A percentile compares a stretch with the other conserved stretches of the same genome.
Conservation (phyloP, 2,797 vertebrate genomes). For the Schizopygopsis malacanthus region DNA sequence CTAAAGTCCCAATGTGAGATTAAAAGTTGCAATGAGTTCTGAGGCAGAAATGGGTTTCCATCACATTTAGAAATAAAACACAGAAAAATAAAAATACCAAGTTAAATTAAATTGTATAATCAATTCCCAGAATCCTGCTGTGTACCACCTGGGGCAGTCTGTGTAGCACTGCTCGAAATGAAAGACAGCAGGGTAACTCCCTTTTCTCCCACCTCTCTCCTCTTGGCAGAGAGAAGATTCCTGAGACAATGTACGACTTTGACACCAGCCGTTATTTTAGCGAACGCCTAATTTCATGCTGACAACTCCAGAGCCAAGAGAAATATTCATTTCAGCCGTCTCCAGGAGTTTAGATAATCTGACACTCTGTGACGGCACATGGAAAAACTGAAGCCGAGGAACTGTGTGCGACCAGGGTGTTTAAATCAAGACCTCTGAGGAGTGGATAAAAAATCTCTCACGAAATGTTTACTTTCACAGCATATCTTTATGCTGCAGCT, state of each 20-base stretch:
- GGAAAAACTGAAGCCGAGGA: slow-evolving; percentile 62
- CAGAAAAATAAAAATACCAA: slow-evolving; percentile 22
- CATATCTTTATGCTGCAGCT: slow-evolving; percentile 41
- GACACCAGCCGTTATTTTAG: slow-evolving; percentile 68
- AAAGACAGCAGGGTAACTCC: slow-evolving; percentile 54
- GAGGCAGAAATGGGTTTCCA: background rate
- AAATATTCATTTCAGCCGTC: slow-evolving; percentile 70
- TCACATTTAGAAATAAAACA: background rate
- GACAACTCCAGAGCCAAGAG: slow-evolving; percentile 70
- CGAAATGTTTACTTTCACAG: slow-evolving; percentile 57
- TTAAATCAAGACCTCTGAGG: slow-evolving; percentile 49
- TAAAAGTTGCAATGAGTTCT: background rate
- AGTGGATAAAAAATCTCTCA: slow-evolving; percentile 54
- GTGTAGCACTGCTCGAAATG: slow-evolving; percentile 42
- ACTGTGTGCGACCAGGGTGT: slow-evolving; percentile 38
- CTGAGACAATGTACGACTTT: slow-evolving; percentile 58
- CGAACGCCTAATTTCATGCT: slow-evolving; percentile 70
- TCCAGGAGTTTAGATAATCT: slow-evolving; percentile 65
- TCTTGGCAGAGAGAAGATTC: slow-evolving; percentile 50
- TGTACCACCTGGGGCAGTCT: slow-evolving; percentile 21
- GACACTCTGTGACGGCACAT: slow-evolving; percentile 61
- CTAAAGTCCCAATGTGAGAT: background rate
- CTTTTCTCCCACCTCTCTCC: slow-evolving; percentile 54
- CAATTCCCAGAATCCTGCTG: background rate
- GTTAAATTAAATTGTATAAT: background rate